These are phyloP conservation scores for Nezara viridula DNA, from an alignment of 2,888 invertebrate genomes.

Conservation along the genomic window DNA sequence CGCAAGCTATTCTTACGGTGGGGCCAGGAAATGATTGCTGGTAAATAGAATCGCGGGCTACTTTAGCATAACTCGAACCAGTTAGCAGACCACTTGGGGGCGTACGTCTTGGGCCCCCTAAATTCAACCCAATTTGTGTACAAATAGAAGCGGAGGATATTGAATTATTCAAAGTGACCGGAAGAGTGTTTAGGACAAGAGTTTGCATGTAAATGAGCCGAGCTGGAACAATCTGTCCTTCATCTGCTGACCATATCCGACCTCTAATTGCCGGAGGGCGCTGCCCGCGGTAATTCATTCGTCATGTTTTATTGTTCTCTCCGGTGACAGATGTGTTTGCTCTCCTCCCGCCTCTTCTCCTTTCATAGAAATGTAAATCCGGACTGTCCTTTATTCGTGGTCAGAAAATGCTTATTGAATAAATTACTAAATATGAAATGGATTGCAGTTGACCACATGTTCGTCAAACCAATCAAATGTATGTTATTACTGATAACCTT, in stretches of 20 bases:
- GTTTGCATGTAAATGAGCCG: constrained; percentile 56
- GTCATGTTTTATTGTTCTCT: constrained; percentile 19
- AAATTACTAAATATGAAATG: background rate
- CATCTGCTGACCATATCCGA: constrained; percentile 49
- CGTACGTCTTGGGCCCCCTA: background rate
- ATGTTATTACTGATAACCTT: background rate
- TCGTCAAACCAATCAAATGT: background rate
- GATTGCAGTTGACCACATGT: background rate
- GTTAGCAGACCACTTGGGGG: background rate
- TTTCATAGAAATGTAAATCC: constrained; percentile 44
- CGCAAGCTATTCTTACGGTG: too few relatives aligned
- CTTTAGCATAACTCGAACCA: background rate
- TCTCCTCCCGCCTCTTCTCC: constrained; percentile 24
- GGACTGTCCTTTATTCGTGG: background rate
- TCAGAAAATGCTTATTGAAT: constrained; percentile 4
- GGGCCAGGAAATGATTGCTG: background rate
- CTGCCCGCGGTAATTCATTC: constrained; percentile 41
- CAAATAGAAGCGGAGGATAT: constrained; percentile 50
- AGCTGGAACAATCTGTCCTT: background rate
- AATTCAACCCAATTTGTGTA: constrained; percentile 51
- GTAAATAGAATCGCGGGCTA: background rate
- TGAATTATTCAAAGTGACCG: constrained; percentile 57
- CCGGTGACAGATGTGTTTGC: constrained; percentile 38
- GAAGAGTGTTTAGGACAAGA: constrained; percentile 53
- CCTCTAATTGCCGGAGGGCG: constrained; percentile 30